Conservation (phyloP, 2,888 invertebrate species). For the Drosophila hamatofila region DNA sequence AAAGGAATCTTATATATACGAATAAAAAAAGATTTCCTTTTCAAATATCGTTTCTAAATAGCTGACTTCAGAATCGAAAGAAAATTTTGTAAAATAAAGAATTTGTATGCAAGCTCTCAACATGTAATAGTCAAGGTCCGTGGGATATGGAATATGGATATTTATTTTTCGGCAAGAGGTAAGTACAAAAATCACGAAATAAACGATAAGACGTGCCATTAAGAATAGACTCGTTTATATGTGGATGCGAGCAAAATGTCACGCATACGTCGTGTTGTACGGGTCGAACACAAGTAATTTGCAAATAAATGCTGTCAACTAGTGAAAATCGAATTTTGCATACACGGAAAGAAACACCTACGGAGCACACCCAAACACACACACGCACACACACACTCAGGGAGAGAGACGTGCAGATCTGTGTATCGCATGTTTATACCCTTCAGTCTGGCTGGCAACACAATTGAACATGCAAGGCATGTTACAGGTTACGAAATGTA, state of each 20-base stretch:
- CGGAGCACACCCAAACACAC: neutral
- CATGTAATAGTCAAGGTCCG: neutral
- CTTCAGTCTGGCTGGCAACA: conserved; percentile 26
- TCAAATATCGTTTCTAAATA: neutral
- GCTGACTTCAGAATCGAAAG: neutral
- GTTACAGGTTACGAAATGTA: conserved; percentile 58
- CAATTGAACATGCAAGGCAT: conserved; percentile 71
- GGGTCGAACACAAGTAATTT: conserved; percentile 68
- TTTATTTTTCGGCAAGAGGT: conserved; percentile 4
- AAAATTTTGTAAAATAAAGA: neutral
- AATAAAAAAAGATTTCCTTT: neutral
- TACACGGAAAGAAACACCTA: conserved; percentile 7
- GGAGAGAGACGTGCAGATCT: conserved; percentile 5
- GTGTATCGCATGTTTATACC: conserved; percentile 28
- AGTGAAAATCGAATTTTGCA: conserved; percentile 56
- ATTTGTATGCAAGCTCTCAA: neutral
- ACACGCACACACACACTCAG: neutral
- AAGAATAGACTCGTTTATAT: conserved; percentile 9
- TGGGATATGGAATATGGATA: neutral
- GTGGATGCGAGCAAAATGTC: conserved; percentile 17
- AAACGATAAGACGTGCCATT: conserved; percentile 31
- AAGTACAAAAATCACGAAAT: conserved; percentile 30
- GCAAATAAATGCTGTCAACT: conserved; percentile 71
- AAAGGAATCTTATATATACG: neutral
- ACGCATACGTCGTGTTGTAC: conserved; percentile 34